phyloP scores from a whole-genome alignment of 2,888 invertebrate genomes.

The Latrodectus hesperus region DNA sequence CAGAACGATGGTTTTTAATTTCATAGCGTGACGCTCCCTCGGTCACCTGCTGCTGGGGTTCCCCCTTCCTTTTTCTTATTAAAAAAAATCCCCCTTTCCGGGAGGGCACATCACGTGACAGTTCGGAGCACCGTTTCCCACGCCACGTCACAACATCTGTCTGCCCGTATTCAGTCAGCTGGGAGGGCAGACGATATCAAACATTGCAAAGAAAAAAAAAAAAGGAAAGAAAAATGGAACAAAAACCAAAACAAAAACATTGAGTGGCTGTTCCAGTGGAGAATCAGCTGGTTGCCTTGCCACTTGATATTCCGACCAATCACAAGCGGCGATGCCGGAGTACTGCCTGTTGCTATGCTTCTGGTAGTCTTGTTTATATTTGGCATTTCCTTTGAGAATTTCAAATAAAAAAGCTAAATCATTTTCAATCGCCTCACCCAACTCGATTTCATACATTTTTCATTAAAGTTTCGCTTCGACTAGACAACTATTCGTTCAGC shows the following conservation, averaged over 20 bases:
- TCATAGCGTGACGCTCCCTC: not conserved
- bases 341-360: conserved; percentile 21
- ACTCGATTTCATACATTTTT: too few relatives aligned
- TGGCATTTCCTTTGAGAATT: not conserved
- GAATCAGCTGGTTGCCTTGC: conserved; percentile 31
- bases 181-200: conserved; percentile 6
- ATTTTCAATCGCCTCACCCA: not conserved
- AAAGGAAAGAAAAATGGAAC: conserved; percentile 3
- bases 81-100: conserved; percentile 26
- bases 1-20: not conserved
- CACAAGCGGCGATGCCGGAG: not conserved
- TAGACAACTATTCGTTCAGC: too few relatives aligned
- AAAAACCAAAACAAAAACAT: conserved; percentile 27
- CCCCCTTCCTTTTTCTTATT: conserved; percentile 11
- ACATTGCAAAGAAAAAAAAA: not conserved
- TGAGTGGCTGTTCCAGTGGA: not conserved
- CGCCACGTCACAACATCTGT: conserved; percentile 55
- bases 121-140: conserved; percentile 39
- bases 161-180: conserved; percentile 44
- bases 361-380: not conserved
- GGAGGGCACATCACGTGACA: conserved; percentile 32
- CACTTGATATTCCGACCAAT: not conserved
- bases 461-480: too few relatives aligned
- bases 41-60: not conserved
- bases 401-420: not conserved